phyloP scores from a whole-genome alignment of 2,113 vertebrate genomes.

The Zosterops japonicus region DNA sequence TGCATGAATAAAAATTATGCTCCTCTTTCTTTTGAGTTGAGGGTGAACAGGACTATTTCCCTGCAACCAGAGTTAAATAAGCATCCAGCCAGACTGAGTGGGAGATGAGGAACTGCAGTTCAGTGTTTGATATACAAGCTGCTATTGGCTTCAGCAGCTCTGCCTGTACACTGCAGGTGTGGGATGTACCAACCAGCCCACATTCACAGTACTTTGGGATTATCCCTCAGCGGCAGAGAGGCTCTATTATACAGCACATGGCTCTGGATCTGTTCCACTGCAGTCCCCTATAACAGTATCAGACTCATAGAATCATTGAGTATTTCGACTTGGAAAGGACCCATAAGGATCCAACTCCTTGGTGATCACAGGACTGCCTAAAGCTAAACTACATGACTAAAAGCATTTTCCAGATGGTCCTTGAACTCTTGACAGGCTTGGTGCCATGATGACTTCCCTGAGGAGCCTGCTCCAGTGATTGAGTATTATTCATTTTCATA shows the following conservation, averaged over 20 bases:
- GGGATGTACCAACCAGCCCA: not conserved
- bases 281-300: not conserved
- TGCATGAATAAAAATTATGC: not conserved
- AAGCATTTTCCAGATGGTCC: not conserved
- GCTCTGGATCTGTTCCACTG: not conserved
- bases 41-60: not conserved
- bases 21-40: not conserved
- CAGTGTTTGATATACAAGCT: not conserved
- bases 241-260: not conserved
- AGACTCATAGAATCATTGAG: not conserved
- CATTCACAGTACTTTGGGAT: rapidly evolving
- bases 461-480: not conserved
- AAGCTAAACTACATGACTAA: not conserved
- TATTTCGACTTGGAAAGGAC: not conserved
- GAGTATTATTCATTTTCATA: not conserved
- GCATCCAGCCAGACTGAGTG: not conserved
- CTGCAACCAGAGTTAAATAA: not conserved
- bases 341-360: not conserved
- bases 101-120: not conserved
- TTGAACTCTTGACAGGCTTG: not conserved
- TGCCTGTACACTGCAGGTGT: not conserved
- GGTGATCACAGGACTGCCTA: not conserved
- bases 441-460: not conserved
- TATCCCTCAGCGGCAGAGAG: rapidly evolving
- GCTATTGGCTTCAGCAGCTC: not conserved